A percentile compares a stretch with the other conserved stretches of the same genome.
These are phyloP conservation scores for Mormyrus proboscirostris DNA, from an alignment of 2,797 vertebrate genomes.

Conservation along the genomic window DNA sequence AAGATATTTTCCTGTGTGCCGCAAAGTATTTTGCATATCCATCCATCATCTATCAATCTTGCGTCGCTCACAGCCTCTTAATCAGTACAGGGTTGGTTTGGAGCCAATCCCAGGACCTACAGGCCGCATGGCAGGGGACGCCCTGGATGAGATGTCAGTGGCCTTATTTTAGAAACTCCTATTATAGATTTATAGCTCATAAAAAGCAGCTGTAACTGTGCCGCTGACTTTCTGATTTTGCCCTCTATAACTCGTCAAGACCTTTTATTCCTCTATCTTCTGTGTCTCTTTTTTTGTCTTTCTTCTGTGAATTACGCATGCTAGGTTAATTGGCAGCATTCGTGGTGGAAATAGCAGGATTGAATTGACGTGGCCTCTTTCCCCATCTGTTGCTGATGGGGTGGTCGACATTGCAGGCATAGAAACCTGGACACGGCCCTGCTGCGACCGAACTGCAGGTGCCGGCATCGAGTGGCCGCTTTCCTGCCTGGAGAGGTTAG, in stretches of 20 bases:
- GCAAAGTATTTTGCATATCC: neutral
- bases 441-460: neutral
- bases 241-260: neutral
- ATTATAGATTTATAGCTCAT: slow-evolving; percentile 3
- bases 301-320: neutral
- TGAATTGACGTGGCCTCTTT: neutral
- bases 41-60: neutral
- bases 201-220: neutral
- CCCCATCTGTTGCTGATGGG: neutral
- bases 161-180: neutral
- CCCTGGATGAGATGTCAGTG: neutral
- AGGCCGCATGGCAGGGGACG: neutral
- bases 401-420: neutral
- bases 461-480: neutral
- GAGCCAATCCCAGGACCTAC: neutral
- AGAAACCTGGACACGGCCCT: neutral
- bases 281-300: neutral
- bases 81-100: neutral
- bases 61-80: neutral
- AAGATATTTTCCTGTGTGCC: neutral
- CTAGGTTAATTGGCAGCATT: neutral
- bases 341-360: neutral
- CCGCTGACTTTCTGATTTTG: neutral
- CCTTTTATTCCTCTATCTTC: neutral
- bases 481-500: neutral